phyloP scores from a whole-genome alignment of 2,113 vertebrate genomes.

The Ochotona curzoniae region DNA sequence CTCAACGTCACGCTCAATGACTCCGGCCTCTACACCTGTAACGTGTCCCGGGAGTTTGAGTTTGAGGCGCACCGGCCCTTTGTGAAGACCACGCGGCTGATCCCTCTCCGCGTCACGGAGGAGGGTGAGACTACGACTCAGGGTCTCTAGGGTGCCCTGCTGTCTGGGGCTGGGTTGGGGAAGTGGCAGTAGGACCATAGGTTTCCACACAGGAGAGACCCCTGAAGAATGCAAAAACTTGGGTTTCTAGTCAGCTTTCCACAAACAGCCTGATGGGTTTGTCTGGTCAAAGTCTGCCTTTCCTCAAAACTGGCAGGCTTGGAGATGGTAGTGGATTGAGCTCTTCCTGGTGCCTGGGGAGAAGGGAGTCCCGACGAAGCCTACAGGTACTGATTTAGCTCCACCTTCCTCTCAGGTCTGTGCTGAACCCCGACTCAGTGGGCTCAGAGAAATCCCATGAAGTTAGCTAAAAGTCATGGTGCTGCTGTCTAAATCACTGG shows the following conservation, averaged over 20 bases:
- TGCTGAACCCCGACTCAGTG: neutral
- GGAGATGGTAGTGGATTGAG: neutral
- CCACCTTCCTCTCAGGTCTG: neutral
- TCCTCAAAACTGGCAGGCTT: constrained; percentile 29
- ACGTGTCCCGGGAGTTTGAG: constrained; percentile 89
- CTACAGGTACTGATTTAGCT: neutral
- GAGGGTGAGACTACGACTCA: constrained; percentile 86
- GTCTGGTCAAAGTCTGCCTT: neutral
- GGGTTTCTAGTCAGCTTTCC: neutral
- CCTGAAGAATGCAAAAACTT: neutral
- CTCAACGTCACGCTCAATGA: constrained; percentile 91
- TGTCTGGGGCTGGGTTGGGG: neutral
- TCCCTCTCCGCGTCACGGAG: constrained; percentile 91
- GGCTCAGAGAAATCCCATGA: neutral
- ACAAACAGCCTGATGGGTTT: neutral
- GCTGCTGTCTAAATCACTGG: neutral
- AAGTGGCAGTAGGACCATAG: neutral
- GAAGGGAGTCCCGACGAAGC: neutral
- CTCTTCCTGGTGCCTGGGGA: neutral
- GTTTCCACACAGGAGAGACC: neutral
- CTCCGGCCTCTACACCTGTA: constrained; percentile 92
- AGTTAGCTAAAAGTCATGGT: neutral
- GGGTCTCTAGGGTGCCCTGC: neutral
- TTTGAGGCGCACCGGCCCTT: constrained; percentile 91
- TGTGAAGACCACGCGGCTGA: constrained; percentile 80